Evolutionary conservation across 2,888 invertebrate species (phyloP), one percentile per base, ranked within the genome.

Genomic region (Crocallis elinguaria): DNA sequence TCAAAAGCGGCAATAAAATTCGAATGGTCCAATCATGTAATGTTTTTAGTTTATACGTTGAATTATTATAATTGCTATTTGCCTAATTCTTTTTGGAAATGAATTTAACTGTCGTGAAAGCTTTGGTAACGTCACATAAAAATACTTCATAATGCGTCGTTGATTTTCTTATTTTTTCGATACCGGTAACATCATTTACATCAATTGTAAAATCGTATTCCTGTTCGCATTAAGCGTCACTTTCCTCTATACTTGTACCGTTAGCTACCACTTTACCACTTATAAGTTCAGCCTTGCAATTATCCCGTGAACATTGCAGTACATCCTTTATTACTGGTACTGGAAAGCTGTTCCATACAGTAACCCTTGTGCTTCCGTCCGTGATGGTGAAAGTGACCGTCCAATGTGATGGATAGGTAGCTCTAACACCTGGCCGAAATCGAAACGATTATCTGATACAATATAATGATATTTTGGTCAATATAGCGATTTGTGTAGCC

Each of bases 341-440:
- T 70, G 65, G 67, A 73, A 73, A 73, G 71, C 51, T 57, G 56
- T 60, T 57, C 52, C 60, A 56, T 57, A 59, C 56, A 49, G 54
- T 62, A 53, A 48, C 46, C 57, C 63, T 43, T 61, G 56, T 54
- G 66, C 66, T 69, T 70, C 67, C 68, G 69, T 67, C 42, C 65
- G 69, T 73, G 73, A 56, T 38, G 69, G 79, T 66, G 81, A 81
- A 81, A 81, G 81, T 71, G 60, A 61, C 64, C 63, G 54, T 73
- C 74, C 67, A 71, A 63, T 60, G 64, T 64, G 69, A 67, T 56
- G 48, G 51, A 65, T 48, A 50, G 35, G 19, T 21, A 14, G 14
- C 33, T n/a, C n/a, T 25, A 38, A 48, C 53, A 53, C 53, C 48
- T 46, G 48, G 27, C 33, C 42, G 37, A 42, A 42, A 52, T 21